These are phyloP conservation scores for Tokudaia tokunoshimensis DNA, from an alignment of 2,797 vertebrate species.

Conservation along the genomic window DNA sequence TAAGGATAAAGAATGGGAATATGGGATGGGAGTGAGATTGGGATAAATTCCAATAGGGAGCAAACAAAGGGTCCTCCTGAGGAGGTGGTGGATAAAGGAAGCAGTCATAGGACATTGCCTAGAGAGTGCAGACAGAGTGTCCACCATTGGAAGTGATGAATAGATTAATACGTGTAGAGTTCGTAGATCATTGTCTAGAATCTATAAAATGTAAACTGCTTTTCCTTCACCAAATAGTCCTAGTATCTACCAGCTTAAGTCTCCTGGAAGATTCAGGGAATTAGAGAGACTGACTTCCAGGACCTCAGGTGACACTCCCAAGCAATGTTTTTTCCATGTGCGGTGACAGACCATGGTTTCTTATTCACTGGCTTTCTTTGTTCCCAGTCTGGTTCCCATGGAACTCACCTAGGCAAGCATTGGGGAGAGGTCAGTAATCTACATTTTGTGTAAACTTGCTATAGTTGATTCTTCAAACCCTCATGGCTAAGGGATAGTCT, in stretches of 20 bases:
- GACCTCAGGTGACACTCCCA: background rate
- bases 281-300: background rate
- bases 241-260: background rate
- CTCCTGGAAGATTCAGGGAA: background rate
- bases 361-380: background rate
- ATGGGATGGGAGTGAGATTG: background rate
- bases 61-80: background rate
- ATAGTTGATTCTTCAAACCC: background rate
- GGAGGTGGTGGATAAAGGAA: background rate
- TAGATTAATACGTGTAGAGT: background rate
- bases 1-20: background rate
- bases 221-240: constrained; percentile 14
- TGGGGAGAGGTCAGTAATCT: background rate
- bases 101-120: background rate
- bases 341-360: background rate
- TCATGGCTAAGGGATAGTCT: background rate
- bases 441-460: constrained; percentile 5
- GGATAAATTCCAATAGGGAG: background rate
- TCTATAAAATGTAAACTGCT: background rate
- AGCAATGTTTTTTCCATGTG: background rate
- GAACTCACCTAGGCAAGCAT: background rate
- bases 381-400: background rate
- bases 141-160: background rate
- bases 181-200: background rate
- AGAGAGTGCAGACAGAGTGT: background rate